Evolutionary conservation across 1,140 invertebrate genomes (phyloP), one percentile per base, ranked within the genome.

Genomic region (Zophobas atratus): DNA sequence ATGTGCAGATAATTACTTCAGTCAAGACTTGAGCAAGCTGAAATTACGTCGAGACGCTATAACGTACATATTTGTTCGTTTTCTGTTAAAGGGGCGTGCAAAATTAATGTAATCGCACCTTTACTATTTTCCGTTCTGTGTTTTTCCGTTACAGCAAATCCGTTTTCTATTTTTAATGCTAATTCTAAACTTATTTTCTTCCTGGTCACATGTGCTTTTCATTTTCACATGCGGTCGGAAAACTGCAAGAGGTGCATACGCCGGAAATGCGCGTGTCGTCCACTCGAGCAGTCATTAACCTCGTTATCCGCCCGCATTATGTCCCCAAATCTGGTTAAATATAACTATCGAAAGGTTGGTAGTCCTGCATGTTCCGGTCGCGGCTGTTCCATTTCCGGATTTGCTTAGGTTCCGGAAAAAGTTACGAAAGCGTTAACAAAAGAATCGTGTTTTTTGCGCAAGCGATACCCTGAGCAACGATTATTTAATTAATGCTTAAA

Each of bases 271-370:
- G 51, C 39, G 41, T 33, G n/a, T 20, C 49, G 4, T n/a, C 55
- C 6, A 70, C 57, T 51, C 74, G 60, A 70, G 46, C 48, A 70
- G 75, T 76, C 75, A 48, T 76, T 76, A 76, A 76, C 75, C 75
- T 76, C 67, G 49, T 76, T 76, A 70, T 70, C 75, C 75, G 75
- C 75, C 75, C 60, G 75, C 75, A 76, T 67, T 76, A 34, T 76
- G 75, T 70, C 63, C 75, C 49, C 46, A 70, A 76, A 76, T 70
- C 60, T 2, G 60, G 20, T 43, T 67, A 67, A 67, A 43, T 67
- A 67, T 67, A 67, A 67, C 60, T 38, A 8, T 2, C 1, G 35
- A 67, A 67, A 43, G 60, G 60, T 67, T 67, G 60, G 60, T 36
- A n/a, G 39, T 67, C 20, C 60, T 67, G 57, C 35, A 20, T 32